Conservation (phyloP, 2,797 vertebrate species). For the Poecilia velifera region DNA sequence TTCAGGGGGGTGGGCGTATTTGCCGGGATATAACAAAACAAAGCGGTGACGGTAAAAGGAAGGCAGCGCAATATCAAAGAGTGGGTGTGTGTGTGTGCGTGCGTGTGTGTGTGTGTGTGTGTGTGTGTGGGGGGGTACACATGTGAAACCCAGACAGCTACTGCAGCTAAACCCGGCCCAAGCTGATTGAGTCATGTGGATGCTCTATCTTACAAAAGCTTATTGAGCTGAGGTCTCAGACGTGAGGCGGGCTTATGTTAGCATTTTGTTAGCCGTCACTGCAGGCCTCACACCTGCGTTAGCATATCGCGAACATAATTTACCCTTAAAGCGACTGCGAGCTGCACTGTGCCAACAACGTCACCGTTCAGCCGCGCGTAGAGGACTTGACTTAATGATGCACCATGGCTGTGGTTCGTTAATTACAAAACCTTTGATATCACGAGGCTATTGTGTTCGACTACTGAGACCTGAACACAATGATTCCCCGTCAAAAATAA, state of each 20-base stretch:
- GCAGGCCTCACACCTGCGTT: background rate
- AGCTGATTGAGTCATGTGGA: constrained; percentile 17
- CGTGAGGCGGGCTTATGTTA: constrained; percentile 10
- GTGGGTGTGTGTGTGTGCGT: too few species aligned
- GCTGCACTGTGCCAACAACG: constrained; percentile 24
- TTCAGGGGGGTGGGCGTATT: background rate
- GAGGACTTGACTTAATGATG: constrained; percentile 11
- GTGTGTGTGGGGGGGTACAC: background rate
- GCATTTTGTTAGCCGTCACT: constrained; percentile 20
- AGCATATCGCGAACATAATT: constrained; percentile 29
- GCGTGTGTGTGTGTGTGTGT: too few species aligned
- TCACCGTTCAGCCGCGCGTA: constrained; percentile 4
- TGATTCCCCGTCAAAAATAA: constrained; percentile 5
- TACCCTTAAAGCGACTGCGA: constrained; percentile 26
- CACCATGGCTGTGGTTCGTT: constrained; percentile 30
- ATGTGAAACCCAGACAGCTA: constrained; percentile 25
- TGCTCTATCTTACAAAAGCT: constrained; percentile 20
- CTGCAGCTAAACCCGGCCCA: constrained; percentile 20
- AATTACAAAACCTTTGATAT: constrained; percentile 29
- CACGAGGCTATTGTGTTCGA: constrained; percentile 14
- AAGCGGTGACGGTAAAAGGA: constrained; percentile 11
- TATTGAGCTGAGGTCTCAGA: background rate
- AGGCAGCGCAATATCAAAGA: constrained; percentile 12
- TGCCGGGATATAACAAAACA: background rate
- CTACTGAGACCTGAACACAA: constrained; percentile 25